Conservation (phyloP, 2,888 invertebrate species). For the Cantharis rufa region DNA sequence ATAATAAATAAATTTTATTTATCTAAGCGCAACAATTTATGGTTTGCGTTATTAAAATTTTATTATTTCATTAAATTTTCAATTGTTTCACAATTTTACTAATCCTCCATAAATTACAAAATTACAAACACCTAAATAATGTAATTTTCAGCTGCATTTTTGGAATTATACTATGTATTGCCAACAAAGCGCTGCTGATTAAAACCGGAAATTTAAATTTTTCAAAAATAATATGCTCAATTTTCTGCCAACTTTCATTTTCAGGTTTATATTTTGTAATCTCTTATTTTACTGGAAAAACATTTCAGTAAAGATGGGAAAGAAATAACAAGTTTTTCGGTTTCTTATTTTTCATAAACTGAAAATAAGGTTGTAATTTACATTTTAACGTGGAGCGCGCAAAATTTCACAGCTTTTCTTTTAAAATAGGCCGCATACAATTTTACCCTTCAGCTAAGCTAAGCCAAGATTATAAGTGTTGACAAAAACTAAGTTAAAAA, state of each 20-base stretch:
- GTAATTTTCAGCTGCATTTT: neutral
- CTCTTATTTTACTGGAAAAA: neutral
- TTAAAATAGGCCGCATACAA: neutral
- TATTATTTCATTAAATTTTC: neutral
- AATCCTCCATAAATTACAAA: neutral
- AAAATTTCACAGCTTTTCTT: slow-evolving; percentile 6
- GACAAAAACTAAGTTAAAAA: neutral
- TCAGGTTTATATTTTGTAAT: neutral
- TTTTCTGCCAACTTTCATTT: neutral
- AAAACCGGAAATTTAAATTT: neutral
- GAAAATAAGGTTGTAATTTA: slow-evolving; percentile 20
- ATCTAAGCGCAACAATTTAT: neutral
- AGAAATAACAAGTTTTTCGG: neutral
- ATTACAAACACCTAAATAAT: neutral
- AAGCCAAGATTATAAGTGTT: neutral
- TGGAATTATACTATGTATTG: neutral
- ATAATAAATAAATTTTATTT: neutral
- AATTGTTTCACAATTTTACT: neutral
- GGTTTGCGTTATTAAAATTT: neutral
- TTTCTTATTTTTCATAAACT: slow-evolving; percentile 7
- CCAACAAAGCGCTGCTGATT: neutral
- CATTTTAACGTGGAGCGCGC: slow-evolving; percentile 18
- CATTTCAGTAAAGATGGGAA: neutral
- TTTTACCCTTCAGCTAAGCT: neutral
- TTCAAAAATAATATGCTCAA: neutral